Percentiles rank a stretch among this genome's conserved stretches.
Conservation (phyloP, 2,113 vertebrate genomes). For the Corvus hawaiiensis region DNA sequence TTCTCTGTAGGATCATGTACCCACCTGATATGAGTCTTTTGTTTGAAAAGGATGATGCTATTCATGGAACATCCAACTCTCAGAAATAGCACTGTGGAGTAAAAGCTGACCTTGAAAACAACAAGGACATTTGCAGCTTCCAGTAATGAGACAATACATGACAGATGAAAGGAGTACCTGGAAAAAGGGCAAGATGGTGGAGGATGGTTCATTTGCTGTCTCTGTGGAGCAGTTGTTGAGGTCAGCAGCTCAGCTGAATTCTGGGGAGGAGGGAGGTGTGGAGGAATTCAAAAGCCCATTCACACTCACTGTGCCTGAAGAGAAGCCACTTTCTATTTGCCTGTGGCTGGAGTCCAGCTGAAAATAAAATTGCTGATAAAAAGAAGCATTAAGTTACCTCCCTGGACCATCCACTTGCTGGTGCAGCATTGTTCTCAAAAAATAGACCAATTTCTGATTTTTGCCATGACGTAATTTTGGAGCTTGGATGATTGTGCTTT, state of each 20-base stretch:
- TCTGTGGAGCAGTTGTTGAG: not conserved
- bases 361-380: not conserved
- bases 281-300: not conserved
- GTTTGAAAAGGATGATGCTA: not conserved
- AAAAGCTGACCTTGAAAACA: conserved; percentile 9
- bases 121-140: not conserved
- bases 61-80: not conserved
- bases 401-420: not conserved
- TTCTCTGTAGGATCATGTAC: not conserved
- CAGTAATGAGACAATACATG: not conserved
- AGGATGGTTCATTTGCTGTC: not conserved
- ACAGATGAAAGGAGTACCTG: not conserved
- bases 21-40: not conserved
- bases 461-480: not conserved
- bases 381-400: not conserved
- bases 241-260: not conserved
- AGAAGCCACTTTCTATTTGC: not conserved
- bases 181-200: not conserved
- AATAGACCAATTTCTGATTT: not conserved
- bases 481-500: not conserved
- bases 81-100: not conserved
- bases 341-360: not conserved
- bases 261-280: not conserved
- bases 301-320: not conserved
- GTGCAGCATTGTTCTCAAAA: not conserved